These are phyloP conservation scores for pig (Sus scrofa) DNA, from an alignment of 2,113 vertebrate genomes.

Conservation along the genomic window T2T-Sscrofa CM000822.6:28870001-28870500, in stretches of 20 bases:
- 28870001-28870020: constrained; percentile 29
- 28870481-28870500: constrained; percentile 51
- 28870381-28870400: constrained; percentile 70
- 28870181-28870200: constrained; percentile 77
- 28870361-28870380: constrained; percentile 75
- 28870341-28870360: constrained; percentile 74
- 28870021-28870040: constrained; percentile 51
- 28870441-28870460: constrained; percentile 73
- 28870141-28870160: constrained; percentile 56
- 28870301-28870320: constrained; percentile 66
- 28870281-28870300: constrained; percentile 77
- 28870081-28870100: constrained; percentile 32
- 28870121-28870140: constrained; percentile 58
- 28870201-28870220: constrained; percentile 68
- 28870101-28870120: constrained; percentile 54
- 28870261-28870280: constrained; percentile 58
- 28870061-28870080: constrained; percentile 44
- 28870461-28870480: constrained; percentile 49
- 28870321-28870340: constrained; percentile 57
- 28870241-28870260: constrained; percentile 1
- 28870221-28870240: constrained; percentile 65
- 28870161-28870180: constrained; percentile 69
- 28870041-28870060: constrained; percentile 50
- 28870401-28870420: constrained; percentile 70
- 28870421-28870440: constrained; percentile 73